These are phyloP conservation scores for Catharus minimus DNA, from an alignment of 2,113 vertebrate genomes.

Conservation along the genomic window DNA sequence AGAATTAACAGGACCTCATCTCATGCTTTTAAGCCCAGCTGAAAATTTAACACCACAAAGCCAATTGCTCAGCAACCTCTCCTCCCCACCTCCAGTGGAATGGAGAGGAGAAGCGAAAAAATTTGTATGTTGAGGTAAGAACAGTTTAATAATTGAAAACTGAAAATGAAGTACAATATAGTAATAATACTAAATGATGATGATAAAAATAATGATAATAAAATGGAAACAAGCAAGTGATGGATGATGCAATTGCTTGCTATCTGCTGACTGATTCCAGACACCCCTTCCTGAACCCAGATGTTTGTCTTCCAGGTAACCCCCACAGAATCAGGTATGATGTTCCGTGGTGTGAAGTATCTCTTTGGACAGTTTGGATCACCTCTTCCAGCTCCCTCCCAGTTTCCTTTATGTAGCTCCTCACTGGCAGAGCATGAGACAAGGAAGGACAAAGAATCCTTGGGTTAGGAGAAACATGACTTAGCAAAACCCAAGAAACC, in stretches of 20 bases:
- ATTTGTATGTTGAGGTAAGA: accelerated
- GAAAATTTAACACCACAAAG: not conserved
- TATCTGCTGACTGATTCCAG: accelerated
- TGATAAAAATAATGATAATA: not conserved
- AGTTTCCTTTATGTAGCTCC: not conserved
- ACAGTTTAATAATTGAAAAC: not conserved
- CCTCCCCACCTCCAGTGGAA: accelerated
- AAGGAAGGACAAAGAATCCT: too few relatives aligned
- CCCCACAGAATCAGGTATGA: not conserved
- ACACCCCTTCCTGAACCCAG: not conserved
- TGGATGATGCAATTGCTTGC: accelerated
- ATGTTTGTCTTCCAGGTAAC: not conserved
- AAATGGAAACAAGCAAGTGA: not conserved
- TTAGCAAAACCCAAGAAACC: not conserved
- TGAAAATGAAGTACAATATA: not conserved
- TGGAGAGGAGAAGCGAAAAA: not conserved
- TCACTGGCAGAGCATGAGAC: not conserved
- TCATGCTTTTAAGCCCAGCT: not conserved
- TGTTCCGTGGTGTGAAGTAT: not conserved
- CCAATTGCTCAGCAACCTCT: not conserved
- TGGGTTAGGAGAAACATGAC: not conserved
- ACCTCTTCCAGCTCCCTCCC: not conserved
- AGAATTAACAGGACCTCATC: not conserved
- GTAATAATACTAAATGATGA: not conserved
- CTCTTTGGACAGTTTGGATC: not conserved